A percentile compares a stretch with the other conserved stretches of the same genome.
Evolutionary conservation across 2,113 vertebrate species (phyloP).

Genomic region (Brachypodius melanocephalos): DNA sequence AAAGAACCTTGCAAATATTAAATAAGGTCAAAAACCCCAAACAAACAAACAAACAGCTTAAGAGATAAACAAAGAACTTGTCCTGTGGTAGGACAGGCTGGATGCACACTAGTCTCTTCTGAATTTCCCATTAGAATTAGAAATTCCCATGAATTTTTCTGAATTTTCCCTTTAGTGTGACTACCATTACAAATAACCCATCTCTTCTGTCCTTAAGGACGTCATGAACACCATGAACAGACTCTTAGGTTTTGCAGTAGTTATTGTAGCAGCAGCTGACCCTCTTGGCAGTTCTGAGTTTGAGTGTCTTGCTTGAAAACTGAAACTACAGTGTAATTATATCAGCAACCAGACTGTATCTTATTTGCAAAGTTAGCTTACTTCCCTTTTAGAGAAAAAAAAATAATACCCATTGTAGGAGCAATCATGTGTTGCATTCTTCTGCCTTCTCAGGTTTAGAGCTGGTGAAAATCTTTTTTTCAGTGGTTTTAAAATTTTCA

Average conservation of each 20-base stretch:
- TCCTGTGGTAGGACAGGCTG: not conserved
- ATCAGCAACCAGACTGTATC: not conserved
- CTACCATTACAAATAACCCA: not conserved
- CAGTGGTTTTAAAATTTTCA: not conserved
- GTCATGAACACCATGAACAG: accelerated
- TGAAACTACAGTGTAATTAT: not conserved
- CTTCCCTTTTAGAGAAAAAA: not conserved
- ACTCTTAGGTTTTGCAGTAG: not conserved
- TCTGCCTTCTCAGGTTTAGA: not conserved
- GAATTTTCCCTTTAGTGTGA: not conserved
- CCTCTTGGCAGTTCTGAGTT: not conserved
- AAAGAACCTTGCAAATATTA: not conserved
- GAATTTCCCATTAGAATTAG: not conserved
- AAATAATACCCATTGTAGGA: not conserved
- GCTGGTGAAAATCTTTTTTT: not conserved
- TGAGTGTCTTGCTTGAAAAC: not conserved
- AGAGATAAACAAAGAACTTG: not conserved
- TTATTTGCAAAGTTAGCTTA: not conserved
- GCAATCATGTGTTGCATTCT: not conserved
- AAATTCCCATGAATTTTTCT: not conserved
- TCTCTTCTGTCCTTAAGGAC: not conserved
- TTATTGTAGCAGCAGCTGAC: not conserved
- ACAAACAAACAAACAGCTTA: not conserved
- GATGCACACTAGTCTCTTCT: not conserved
- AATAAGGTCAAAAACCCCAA: not conserved